Evolutionary conservation across 2,888 invertebrate species (phyloP), one percentile per base, ranked within the genome.

Genomic region (Pelosia muscerda): DNA sequence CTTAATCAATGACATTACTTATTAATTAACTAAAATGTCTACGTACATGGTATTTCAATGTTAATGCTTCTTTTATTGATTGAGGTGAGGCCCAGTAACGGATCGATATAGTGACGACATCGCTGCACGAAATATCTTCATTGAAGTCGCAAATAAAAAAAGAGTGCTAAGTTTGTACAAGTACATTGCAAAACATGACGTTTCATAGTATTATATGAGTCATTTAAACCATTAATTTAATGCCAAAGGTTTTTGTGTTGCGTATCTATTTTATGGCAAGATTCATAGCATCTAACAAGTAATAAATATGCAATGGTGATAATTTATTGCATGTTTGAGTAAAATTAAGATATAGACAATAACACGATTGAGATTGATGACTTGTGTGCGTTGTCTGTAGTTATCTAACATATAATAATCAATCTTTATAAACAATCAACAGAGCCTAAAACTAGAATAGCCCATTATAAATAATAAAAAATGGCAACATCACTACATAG

Each of bases 291-390:
- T 49, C 25, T 25, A 19, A 15, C 25, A 55, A 55, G 55, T 15
- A 13, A 25, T 25, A 23, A 26, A 55, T 13, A 55, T 55, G 25
- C 25, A 55, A 15, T 25, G 25, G 26, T 25, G 23, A 15, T 25
- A 26, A 55, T 55, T 55, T 55, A 13, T 25, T 25, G 15, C 31
- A 54, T 25, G 34, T 25, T 31, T 34, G 22, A 55, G 49, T 55
- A 56, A 58, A 58, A 58, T 58, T 13, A 55, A 55, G 55, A 25
- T 26, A 55, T 55, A 53, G 22, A 22, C 53, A 49, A 5, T 19
- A 4, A 11, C 38, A 34, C 22, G 25, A 26, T 55, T 25, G 19
- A 55, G 55, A 55, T 55, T 55, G 55, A 55, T 55, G 55, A 19
- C 25, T 23, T 55, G 15, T 55, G 22, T 23, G 2, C 11, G 54